Base-by-base conservation (phyloP, 2,797 vertebrate genomes). In the Myotis daubentonii region DNA sequence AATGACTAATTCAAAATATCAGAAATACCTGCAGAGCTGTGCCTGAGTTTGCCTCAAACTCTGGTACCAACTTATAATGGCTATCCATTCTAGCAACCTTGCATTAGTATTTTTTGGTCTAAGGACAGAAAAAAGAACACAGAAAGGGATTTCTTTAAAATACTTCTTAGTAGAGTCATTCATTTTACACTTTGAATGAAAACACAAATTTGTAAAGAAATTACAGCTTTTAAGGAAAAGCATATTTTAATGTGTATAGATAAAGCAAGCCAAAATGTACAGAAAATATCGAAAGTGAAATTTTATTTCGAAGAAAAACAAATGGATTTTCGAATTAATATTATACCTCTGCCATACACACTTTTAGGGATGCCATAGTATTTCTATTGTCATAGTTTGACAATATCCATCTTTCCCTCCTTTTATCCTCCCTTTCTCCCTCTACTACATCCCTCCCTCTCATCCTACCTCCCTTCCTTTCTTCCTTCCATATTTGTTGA, bases 141-240 rank as follows among this genome's bases (percentile, higher is more conserved):
- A 84, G 13, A 94, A 22, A 78, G 49, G 11, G 20, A 75, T 55
- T 89, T 87, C 10, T 79, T 76, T 62, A 72, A 87, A 76, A 62
- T 83, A 68, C 13, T 66, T 90, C 16, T 74, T 51, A 83, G 23
- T 19, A 74, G 17, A 76, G 13, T 60, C 28, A 74, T 78, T 83
- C 41, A 57, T 84, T 80, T 55, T 19, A 74, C 36, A 44, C 51
- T 86, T 93, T 30, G 25, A 66, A 55, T 76, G 41, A 82, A 90
- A 71, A 68, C 23, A 41, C 19, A 74, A 53, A 53, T 94, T 87
- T 65, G 6, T 47, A 60, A 81, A 84, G 15, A 94, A 78, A 55
- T 38, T 44, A 92, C 87, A 81, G 25, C 23, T 82, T 95, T 88
- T 70, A 65, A 87, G 38, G 22, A 57, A 94, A 93, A 91, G 25